Base-by-base conservation (phyloP, 2,797 vertebrate species). In the Takifugu rubripes region DNA sequence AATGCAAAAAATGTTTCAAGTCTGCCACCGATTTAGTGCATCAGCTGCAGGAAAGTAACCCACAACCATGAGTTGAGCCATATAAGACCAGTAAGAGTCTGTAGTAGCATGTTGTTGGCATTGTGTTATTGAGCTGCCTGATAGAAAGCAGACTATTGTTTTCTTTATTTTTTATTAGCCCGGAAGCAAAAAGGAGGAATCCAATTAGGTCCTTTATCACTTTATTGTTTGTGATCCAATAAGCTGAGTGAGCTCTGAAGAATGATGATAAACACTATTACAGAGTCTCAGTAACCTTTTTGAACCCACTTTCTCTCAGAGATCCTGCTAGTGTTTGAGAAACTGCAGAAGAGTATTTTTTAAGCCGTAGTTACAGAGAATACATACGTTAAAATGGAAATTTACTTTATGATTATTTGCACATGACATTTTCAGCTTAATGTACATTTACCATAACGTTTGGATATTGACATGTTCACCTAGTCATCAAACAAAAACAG, bases 151-250 rank as follows among this genome's bases (percentile, higher is more conserved):
- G 36, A 40, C 36, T 40, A 12, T 40, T 11, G 8, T 33, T 33
- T 33, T 7, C 7, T 29, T 29, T 29, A 5, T 40, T 40, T 40
- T 40, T 40, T 12, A 40, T 40, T 40, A 40, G 36, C 36, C 36
- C 12, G 36, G 36, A 40, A 40, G 36, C 48, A 60, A 54, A 52
- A 52, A 14, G 57, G 45, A 51, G 17, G 25, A 60, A 68, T 44
- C 56, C 65, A 70, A 65, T 68, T 40, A 61, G 27, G 15, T 56
- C 58, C 56, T 74, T 72, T 56, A 64, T 74, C 59, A 69, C 46
- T 36, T 43, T 78, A 74, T 72, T 72, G 61, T 78, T 65, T 69
- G 55, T 64, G 54, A 73, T 72, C 54, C 61, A 60, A 60, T 71
- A 56, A 78, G 36, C 49, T 66, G 51, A 70, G 53, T 61, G 68